These are phyloP conservation scores for Drosophila formosana DNA, from an alignment of 2,888 invertebrate species.

Conservation along the genomic window DNA sequence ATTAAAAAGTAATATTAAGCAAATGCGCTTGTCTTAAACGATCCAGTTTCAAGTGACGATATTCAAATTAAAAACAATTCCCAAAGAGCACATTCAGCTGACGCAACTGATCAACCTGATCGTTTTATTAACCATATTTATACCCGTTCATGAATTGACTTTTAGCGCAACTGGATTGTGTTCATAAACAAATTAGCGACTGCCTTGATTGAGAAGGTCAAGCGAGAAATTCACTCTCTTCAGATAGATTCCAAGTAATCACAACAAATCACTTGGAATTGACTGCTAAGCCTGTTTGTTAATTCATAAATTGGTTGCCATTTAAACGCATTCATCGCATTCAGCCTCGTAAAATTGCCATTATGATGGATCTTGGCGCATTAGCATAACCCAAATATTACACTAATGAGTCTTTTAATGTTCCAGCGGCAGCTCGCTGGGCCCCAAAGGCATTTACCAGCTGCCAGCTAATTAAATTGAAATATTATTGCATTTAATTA, in stretches of 20 bases:
- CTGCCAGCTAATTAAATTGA: constrained; percentile 77
- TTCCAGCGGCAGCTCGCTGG: constrained; percentile 4
- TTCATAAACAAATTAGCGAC: neutral
- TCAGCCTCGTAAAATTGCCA: constrained; percentile 43
- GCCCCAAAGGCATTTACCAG: constrained; percentile 58
- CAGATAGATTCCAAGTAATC: neutral
- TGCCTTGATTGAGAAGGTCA: neutral
- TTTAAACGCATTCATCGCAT: constrained; percentile 6
- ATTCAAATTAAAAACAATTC: neutral
- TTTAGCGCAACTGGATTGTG: constrained; percentile 1
- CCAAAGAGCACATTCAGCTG: neutral
- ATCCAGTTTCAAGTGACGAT: neutral
- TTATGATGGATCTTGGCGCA: constrained; percentile 48
- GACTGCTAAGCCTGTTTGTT: neutral
- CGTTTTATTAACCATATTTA: neutral
- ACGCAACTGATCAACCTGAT: neutral
- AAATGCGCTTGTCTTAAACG: neutral
- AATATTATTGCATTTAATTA: constrained; percentile 78
- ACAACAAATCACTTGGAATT: neutral
- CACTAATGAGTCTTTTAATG: constrained; percentile 60
- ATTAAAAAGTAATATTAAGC: neutral
- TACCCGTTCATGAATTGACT: constrained; percentile 3
- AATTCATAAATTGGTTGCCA: constrained; percentile 19
- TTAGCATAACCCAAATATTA: constrained; percentile 60
- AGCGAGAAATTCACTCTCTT: neutral